Percentiles rank a stretch among this genome's conserved stretches.
phyloP scores from a whole-genome alignment of 2,113 vertebrate genomes.

The Nipponia nippon region DNA sequence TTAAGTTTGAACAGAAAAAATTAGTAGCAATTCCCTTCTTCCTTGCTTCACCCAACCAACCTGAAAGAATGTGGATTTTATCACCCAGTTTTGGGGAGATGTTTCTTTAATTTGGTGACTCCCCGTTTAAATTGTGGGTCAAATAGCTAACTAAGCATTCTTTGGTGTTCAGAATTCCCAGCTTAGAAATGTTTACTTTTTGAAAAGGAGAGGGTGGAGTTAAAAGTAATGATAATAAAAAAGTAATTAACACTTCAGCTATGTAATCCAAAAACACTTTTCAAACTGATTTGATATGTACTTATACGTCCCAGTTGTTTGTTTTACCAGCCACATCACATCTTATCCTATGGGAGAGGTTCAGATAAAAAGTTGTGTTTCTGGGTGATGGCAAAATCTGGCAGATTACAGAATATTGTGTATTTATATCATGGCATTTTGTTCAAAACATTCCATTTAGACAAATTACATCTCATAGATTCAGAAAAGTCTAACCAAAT shows the following conservation, averaged over 20 bases:
- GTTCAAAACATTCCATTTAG: background rate
- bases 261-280: fast-evolving
- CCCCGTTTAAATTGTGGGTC: background rate
- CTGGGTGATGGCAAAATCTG: background rate
- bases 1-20: background rate
- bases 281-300: background rate
- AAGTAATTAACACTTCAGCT: background rate
- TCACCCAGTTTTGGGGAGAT: background rate
- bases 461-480: background rate
- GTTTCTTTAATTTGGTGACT: background rate
- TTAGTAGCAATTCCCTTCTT: background rate
- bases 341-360: background rate
- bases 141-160: background rate
- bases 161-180: background rate
- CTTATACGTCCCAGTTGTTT: background rate
- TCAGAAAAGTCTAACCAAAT: background rate
- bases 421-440: background rate
- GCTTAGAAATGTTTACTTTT: background rate
- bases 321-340: background rate
- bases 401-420: background rate
- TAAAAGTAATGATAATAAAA: background rate
- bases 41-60: background rate
- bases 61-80: background rate
- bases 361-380: background rate
- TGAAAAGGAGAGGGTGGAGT: background rate